These are phyloP conservation scores for Chionis minor DNA, from an alignment of 2,113 vertebrate genomes.

Conservation along the genomic window DNA sequence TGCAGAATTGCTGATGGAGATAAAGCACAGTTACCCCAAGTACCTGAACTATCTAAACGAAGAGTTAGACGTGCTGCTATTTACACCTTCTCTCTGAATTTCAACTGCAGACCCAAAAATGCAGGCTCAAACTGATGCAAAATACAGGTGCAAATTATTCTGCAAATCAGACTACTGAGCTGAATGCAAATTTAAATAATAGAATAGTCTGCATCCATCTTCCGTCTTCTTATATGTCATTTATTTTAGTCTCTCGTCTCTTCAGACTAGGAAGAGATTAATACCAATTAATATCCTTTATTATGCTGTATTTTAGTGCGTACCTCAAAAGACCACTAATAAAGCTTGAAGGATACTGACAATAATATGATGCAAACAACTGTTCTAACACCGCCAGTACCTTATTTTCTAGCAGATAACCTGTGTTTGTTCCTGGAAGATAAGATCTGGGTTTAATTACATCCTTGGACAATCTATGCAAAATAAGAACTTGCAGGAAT, in stretches of 20 bases:
- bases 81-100: background rate
- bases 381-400: background rate
- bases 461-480: background rate
- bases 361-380: background rate
- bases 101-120: background rate
- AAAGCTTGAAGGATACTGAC: background rate
- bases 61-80: background rate
- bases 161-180: background rate
- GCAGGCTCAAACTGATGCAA: background rate
- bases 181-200: background rate
- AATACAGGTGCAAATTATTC: background rate
- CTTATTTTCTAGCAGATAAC: background rate
- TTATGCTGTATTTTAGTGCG: background rate
- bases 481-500: background rate
- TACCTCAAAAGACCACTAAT: background rate
- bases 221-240: background rate
- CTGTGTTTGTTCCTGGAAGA: background rate
- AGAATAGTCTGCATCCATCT: background rate
- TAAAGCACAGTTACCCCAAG: background rate
- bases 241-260: background rate
- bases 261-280: background rate
- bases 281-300: background rate
- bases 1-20: background rate
- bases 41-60: background rate
- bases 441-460: background rate